phyloP scores from a whole-genome alignment of 2,888 invertebrate species.

The Eupithecia subumbrata region DNA sequence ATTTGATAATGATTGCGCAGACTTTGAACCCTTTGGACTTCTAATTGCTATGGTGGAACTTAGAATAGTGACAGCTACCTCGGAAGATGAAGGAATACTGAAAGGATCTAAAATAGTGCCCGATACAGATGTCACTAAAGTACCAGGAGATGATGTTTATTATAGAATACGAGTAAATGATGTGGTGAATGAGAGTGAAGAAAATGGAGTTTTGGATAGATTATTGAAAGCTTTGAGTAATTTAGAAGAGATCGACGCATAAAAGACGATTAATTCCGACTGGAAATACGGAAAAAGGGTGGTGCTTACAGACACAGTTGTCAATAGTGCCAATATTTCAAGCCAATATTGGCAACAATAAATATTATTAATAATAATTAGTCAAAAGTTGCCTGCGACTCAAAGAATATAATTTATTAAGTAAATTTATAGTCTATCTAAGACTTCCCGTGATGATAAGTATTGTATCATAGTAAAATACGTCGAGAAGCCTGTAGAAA shows the following conservation, averaged over 20 bases:
- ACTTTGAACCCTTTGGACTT: slow-evolving; percentile 64
- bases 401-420: neutral
- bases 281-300: neutral
- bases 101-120: slow-evolving; percentile 47
- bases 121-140: slow-evolving; percentile 37
- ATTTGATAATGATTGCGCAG: slow-evolving; percentile 60
- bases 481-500: neutral
- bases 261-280: neutral
- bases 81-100: slow-evolving; percentile 55
- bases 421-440: neutral
- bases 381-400: neutral
- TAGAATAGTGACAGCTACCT: slow-evolving; percentile 57
- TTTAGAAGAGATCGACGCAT: slow-evolving; percentile 11
- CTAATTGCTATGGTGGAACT: slow-evolving; percentile 67
- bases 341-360: too few species aligned
- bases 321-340: neutral
- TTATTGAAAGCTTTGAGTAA: slow-evolving; percentile 50
- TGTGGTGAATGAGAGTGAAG: slow-evolving; percentile 61
- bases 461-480: neutral
- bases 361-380: too few species aligned
- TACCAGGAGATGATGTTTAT: slow-evolving; percentile 50
- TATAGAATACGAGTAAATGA: slow-evolving; percentile 66
- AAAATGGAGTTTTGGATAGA: slow-evolving; percentile 63
- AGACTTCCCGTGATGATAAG: neutral
- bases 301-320: neutral